Evolutionary conservation across 2,888 invertebrate species (phyloP).

Genomic region (Drosophila sordidula): DNA sequence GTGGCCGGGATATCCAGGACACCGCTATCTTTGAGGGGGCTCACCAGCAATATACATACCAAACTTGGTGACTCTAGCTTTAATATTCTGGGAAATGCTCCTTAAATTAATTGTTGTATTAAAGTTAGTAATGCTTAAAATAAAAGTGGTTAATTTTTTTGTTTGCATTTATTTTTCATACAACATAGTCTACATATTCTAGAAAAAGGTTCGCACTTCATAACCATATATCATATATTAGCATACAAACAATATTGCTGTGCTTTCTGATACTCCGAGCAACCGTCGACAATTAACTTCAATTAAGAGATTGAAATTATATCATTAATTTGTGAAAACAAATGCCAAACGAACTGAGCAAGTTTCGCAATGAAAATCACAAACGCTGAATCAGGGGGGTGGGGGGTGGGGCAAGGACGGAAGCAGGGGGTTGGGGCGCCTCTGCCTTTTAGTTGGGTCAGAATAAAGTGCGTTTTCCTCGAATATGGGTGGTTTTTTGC

Average conservation of each 20-base stretch:
- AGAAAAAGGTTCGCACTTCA: too few species aligned
- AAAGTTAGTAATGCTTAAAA: too few species aligned
- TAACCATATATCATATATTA: slow-evolving; percentile 3
- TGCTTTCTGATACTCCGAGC: slow-evolving; percentile 11
- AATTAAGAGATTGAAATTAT: slow-evolving; percentile 77
- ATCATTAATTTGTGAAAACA: slow-evolving; percentile 66
- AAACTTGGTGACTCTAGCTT: too few species aligned
- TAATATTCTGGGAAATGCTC: too few species aligned
- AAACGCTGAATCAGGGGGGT: slow-evolving; percentile 24
- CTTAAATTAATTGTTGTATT: too few species aligned
- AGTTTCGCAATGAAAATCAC: slow-evolving; percentile 50
- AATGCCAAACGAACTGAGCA: slow-evolving; percentile 47
- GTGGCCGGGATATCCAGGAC: too few species aligned
- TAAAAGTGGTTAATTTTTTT: too few species aligned
- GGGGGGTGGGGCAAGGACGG: background rate
- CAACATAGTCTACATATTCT: too few species aligned
- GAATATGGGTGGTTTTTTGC: slow-evolving; percentile 30
- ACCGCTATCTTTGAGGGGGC: too few species aligned
- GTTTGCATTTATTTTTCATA: too few species aligned
- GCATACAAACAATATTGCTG: background rate
- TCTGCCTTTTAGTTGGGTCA: slow-evolving; percentile 29
- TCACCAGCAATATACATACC: too few species aligned
- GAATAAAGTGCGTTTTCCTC: slow-evolving; percentile 48
- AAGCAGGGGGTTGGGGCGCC: background rate
- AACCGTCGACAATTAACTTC: slow-evolving; percentile 61